Evolutionary conservation across 2,797 vertebrate genomes (phyloP), one percentile per base, ranked within the genome.

Genomic region (Thamnophis elegans): DNA sequence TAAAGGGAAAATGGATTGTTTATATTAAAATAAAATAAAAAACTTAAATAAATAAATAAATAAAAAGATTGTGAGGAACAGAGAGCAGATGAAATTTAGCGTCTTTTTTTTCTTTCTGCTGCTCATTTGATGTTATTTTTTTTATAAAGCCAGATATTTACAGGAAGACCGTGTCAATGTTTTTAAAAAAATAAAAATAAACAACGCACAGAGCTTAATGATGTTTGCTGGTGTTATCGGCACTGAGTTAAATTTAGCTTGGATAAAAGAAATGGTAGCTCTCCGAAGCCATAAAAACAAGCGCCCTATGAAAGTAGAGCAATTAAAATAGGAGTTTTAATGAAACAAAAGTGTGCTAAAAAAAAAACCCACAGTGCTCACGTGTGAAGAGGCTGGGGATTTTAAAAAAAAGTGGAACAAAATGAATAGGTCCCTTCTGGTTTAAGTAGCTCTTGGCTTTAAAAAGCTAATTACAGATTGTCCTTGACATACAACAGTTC

Each of bases 291-390:
- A 95, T 96, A 94, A 97, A 97, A 95, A 97, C 94, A 65, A 96
- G 96, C 91, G 56, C 89, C 94, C 88, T 91, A 92, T 94, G 96
- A 96, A 96, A 97, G 97, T 94, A 91, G 94, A 95, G 94, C 94
- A 96, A 97, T 97, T 97, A 97, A 97, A 95, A 20, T 42, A 82
- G 89, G 93, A 93, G 58, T 92, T 96, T 97, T 97, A 96, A 96
- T 93, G 94, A 94, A 95, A 97, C 96, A 96, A 95, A 86, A 92
- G 93, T 87, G 92, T 95, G 95, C 92, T 94, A 95, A 96, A 96
- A 60, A 5, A 51, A 51, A 0, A 51, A 51, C 47, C 47, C 91
- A 90, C 94, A 91, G 95, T 94, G 95, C 20, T 4, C 73, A 47
- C 10, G 36, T 25, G 36, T 25, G 20, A 47, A 82, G 42, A 12